A percentile compares a stretch with the other conserved stretches of the same genome.
Conservation (phyloP, 2,888 invertebrate genomes). For the Scaptomyza caliginosa region DNA sequence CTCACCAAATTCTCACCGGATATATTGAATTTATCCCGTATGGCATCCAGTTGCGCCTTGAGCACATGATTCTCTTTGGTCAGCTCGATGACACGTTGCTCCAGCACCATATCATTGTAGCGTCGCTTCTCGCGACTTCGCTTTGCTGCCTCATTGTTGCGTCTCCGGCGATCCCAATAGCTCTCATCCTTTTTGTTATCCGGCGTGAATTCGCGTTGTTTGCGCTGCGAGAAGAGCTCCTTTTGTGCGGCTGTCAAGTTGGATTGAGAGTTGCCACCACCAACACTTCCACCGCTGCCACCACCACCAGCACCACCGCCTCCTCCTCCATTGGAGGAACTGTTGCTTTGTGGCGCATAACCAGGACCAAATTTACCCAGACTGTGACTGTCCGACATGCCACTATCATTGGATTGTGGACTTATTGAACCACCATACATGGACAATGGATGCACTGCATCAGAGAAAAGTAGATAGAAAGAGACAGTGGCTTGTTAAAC, state of each 20-base stretch:
- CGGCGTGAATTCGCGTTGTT: conserved; percentile 98
- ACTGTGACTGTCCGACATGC: conserved; percentile 71
- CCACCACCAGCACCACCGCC: not conserved
- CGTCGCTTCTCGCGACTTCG: conserved; percentile 97
- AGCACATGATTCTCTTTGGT: conserved; percentile 98
- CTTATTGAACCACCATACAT: conserved; percentile 82
- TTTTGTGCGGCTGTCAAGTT: conserved; percentile 86
- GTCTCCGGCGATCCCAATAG: conserved; percentile 97
- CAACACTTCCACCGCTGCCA: conserved; percentile 1
- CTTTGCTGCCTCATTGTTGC: conserved; percentile 99
- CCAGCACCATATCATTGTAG: conserved; percentile 98
- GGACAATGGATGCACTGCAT: conserved; percentile 76
- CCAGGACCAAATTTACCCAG: conserved; percentile 51
- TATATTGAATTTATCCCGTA: conserved; percentile 96
- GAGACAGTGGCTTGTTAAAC: not conserved
- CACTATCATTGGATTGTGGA: conserved; percentile 84
- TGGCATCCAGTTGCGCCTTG: conserved; percentile 95
- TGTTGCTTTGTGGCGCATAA: conserved; percentile 32
- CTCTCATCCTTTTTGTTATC: conserved; percentile 98
- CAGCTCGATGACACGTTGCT: conserved; percentile 95
- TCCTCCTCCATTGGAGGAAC: not conserved
- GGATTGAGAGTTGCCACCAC: conserved; percentile 37
- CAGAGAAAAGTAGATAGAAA: not conserved
- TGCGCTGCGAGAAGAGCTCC: conserved; percentile 94
- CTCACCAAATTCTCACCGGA: conserved; percentile 94